Conservation (phyloP, 2,113 vertebrate species). For the Lepidothrix coronata region DNA sequence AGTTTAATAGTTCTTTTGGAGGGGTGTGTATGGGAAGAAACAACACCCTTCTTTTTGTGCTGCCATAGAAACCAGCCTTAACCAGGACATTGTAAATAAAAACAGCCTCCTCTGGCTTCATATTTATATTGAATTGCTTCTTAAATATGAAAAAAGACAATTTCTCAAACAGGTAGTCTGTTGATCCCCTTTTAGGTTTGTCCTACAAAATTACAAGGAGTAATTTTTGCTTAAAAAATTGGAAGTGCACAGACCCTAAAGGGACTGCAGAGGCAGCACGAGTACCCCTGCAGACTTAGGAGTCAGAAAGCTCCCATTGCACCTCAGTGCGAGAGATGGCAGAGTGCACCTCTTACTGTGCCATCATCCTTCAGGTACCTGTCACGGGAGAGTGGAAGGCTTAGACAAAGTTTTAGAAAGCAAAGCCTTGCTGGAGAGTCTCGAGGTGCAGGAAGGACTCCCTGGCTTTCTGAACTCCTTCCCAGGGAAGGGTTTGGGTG, state of each 20-base stretch:
- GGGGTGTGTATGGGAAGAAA: background rate
- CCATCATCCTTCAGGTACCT: background rate
- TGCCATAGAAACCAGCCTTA: constrained; percentile 64
- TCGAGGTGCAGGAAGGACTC: too few relatives aligned
- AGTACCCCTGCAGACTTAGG: background rate
- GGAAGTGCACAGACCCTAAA: background rate
- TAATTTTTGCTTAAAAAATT: constrained; percentile 27
- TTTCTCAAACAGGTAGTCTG: background rate
- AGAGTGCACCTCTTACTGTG: background rate
- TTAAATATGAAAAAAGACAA: constrained; percentile 21
- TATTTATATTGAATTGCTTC: constrained; percentile 37
- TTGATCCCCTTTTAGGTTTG: background rate
- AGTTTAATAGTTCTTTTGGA: constrained; percentile 28
- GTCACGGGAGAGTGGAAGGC: too few relatives aligned
- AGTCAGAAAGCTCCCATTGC: background rate
- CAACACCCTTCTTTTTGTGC: constrained; percentile 4
- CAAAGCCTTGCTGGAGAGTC: too few relatives aligned
- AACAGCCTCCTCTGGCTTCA: constrained; percentile 16
- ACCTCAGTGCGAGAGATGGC: background rate
- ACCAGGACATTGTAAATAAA: constrained; percentile 42
- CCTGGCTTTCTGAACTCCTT: too few relatives aligned
- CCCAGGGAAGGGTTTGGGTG: too few relatives aligned
- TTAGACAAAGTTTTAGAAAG: too few relatives aligned
- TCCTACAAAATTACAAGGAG: background rate
- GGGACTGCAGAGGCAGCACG: background rate